phyloP scores from a whole-genome alignment of 2,113 vertebrate species.

The Zonotrichia leucophrys region DNA sequence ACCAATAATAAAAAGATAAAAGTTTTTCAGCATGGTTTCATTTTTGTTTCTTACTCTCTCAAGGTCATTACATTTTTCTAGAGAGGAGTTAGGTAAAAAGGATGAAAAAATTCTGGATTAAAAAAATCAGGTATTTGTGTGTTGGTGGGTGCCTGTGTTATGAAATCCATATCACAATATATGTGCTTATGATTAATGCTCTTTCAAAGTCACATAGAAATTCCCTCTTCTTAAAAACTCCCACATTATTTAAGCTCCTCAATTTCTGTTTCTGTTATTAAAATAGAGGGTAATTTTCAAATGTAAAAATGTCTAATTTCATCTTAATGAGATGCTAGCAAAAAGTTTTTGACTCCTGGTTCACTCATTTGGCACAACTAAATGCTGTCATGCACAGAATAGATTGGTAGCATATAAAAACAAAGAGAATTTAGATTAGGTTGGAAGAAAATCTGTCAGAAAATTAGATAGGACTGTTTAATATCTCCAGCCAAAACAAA shows the following conservation, averaged over 20 bases:
- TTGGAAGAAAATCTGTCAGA: neutral
- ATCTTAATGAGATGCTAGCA: neutral
- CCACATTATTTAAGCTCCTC: neutral
- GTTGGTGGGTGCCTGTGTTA: neutral
- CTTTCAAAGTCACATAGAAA: neutral
- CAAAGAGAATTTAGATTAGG: neutral
- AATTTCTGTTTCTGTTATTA: neutral
- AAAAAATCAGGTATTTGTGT: neutral
- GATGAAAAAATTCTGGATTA: neutral
- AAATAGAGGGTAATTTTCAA: neutral
- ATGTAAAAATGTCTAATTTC: neutral
- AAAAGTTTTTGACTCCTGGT: neutral
- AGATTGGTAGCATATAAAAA: neutral
- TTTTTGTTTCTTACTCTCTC: constrained; percentile 42
- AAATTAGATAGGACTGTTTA: neutral
- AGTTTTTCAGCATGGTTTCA: constrained; percentile 73
- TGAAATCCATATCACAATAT: neutral
- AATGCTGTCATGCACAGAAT: neutral
- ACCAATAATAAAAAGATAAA: constrained; percentile 75
- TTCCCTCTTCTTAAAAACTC: neutral
- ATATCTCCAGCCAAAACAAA: neutral
- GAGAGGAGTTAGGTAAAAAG: neutral
- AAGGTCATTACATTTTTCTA: neutral
- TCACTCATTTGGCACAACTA: neutral
- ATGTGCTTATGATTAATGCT: neutral